Conservation (phyloP, 2,888 invertebrate species). For the Hydrotaea cyrtoneurina region DNA sequence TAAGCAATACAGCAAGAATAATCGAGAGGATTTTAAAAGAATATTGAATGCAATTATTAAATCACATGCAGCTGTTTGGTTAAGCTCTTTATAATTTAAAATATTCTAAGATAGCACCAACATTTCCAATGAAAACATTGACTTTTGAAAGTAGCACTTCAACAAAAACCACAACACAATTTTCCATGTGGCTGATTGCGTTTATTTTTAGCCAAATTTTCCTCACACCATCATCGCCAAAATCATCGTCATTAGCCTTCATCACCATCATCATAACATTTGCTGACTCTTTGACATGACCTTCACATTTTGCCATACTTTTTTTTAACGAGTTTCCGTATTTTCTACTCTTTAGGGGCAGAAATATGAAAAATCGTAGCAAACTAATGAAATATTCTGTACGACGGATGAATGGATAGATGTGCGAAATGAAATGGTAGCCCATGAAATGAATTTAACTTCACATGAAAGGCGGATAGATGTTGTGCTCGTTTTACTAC, state of each 20-base stretch:
- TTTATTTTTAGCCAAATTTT: neutral
- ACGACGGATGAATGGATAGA: neutral
- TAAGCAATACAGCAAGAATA: no score
- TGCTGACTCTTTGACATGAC: constrained; percentile 55
- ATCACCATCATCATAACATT: neutral
- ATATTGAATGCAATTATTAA: no score
- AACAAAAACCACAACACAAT: no score
- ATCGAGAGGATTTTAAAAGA: no score
- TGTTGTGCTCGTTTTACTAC: neutral
- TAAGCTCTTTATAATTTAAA: no score
- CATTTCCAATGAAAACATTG: no score
- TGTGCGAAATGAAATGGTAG: constrained; percentile 7
- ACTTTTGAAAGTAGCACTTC: no score
- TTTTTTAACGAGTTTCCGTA: neutral
- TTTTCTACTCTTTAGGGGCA: neutral
- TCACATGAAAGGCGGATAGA: neutral
- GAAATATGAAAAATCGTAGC: neutral
- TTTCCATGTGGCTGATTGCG: neutral
- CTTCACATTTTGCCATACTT: constrained; percentile 64
- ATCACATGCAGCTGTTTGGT: no score
- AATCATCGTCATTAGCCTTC: neutral
- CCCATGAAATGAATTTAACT: neutral
- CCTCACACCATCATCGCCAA: neutral
- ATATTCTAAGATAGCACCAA: no score
- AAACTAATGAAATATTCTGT: constrained; percentile 25